These are phyloP conservation scores for Netelia melanura DNA, from an alignment of 2,888 invertebrate genomes.

Conservation along the genomic window DNA sequence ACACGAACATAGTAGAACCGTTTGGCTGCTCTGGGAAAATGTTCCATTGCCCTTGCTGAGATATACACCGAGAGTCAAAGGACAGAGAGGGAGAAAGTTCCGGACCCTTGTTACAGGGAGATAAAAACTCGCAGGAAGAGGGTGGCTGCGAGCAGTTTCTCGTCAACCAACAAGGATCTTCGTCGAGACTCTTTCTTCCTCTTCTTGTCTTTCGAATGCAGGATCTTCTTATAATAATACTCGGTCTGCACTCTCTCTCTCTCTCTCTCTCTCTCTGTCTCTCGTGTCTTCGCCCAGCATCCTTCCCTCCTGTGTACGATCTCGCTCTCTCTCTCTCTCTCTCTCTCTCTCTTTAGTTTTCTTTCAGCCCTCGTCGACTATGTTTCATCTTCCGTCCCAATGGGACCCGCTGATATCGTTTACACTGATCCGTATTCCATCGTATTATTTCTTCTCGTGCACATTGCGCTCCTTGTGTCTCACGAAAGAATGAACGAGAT, in stretches of 20 bases:
- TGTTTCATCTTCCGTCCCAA: constrained; percentile 57
- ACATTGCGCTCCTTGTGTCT: constrained; percentile 1
- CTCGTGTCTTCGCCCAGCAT: constrained; percentile 1
- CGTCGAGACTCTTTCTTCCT: constrained; percentile 25
- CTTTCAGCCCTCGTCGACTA: constrained; percentile 27
- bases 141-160: constrained; percentile 42
- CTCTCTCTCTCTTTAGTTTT: constrained; percentile 18
- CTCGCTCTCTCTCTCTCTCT: constrained; percentile 3
- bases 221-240: constrained; percentile 58
- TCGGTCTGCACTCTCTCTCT: constrained; percentile 22
- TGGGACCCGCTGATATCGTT: constrained; percentile 65
- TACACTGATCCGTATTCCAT: constrained; percentile 68
- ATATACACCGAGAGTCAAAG: constrained; percentile 12
- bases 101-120: constrained; percentile 67
- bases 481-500: neutral
- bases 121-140: constrained; percentile 65
- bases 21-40: constrained; percentile 50
- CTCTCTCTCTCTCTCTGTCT: neutral
- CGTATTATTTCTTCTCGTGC: constrained; percentile 50
- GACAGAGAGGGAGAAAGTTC: constrained; percentile 42
- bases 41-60: constrained; percentile 38
- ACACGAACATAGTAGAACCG: constrained; percentile 31
- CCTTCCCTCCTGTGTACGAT: neutral
- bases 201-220: constrained; percentile 26
- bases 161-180: constrained; percentile 37